A percentile compares a stretch with the other conserved stretches of the same genome.
These are phyloP conservation scores for Magallana nippona DNA, from an alignment of 2,888 invertebrate species.

Conservation along the genomic window DNA sequence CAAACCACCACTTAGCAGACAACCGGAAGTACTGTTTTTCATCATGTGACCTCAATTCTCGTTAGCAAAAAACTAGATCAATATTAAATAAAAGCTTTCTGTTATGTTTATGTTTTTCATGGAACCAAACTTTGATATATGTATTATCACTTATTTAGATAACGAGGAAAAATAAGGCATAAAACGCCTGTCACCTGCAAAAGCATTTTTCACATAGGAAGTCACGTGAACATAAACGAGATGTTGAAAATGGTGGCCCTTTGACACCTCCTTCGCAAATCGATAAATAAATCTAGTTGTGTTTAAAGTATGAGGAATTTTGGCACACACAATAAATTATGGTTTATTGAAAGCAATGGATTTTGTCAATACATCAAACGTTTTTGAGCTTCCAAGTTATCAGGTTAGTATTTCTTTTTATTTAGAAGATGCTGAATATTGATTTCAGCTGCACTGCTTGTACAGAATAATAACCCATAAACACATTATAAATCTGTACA, in stretches of 20 bases:
- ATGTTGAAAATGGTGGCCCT: constrained; percentile 48
- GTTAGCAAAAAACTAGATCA: not conserved
- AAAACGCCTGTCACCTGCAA: not conserved
- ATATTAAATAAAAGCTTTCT: not conserved
- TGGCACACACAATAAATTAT: not conserved
- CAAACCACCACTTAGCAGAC: constrained; percentile 14
- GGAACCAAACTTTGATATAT: not conserved
- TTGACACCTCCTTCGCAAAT: constrained; percentile 34
- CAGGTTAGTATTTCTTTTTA: constrained; percentile 82
- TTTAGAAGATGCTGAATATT: too few relatives aligned
- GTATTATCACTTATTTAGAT: too few relatives aligned
- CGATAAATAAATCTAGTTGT: not conserved
- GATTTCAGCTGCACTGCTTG: too few relatives aligned
- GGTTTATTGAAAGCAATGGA: not conserved
- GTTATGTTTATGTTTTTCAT: not conserved
- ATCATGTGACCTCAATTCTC: constrained; percentile 45
- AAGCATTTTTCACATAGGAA: not conserved
- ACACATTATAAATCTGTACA: too few relatives aligned
- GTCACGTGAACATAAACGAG: constrained; percentile 44
- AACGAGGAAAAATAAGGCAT: too few relatives aligned
- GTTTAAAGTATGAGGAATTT: not conserved
- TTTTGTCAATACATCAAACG: constrained; percentile 22
- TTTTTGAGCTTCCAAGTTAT: constrained; percentile 83
- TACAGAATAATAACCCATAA: too few relatives aligned
- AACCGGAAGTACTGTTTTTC: constrained; percentile 2